A percentile compares a stretch with the other conserved stretches of the same genome.
Evolutionary conservation across 2,797 vertebrate genomes (phyloP).

Genomic region (Hipposideros larvatus): DNA sequence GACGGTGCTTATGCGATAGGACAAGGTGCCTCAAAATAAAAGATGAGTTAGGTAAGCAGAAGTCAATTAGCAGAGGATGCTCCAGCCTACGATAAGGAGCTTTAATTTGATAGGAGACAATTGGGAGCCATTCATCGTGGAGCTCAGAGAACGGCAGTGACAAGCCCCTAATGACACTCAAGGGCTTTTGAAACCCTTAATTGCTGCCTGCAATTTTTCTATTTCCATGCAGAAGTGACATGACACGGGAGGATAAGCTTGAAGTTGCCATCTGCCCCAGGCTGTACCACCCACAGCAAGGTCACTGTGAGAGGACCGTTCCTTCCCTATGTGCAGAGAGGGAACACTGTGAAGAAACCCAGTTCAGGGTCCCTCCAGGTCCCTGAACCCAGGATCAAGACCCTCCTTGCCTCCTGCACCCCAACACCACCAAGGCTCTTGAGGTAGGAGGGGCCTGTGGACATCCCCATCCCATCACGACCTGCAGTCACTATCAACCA

Average conservation of each 20-base stretch:
- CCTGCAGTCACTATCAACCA: too few relatives aligned
- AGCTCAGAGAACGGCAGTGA: conserved; percentile 50
- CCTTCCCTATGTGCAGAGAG: not conserved
- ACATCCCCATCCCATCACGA: accelerated
- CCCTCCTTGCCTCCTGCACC: not conserved
- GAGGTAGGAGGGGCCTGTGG: not conserved
- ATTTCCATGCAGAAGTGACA: conserved; percentile 21
- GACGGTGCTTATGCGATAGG: not conserved
- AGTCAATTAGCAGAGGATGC: conserved; percentile 64
- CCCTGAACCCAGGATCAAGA: not conserved
- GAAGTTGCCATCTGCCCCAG: not conserved
- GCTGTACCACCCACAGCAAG: not conserved
- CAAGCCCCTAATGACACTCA: conserved; percentile 53
- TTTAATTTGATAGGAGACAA: conserved; percentile 73
- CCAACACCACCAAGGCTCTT: not conserved
- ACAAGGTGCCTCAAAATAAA: conserved; percentile 57
- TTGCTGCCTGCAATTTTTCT: conserved; percentile 65
- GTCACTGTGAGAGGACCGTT: not conserved
- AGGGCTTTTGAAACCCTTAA: conserved; percentile 73
- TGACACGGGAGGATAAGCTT: not conserved
- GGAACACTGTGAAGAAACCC: not conserved
- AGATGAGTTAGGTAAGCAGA: conserved; percentile 65
- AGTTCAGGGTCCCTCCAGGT: not conserved
- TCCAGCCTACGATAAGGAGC: conserved; percentile 66
- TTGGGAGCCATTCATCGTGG: conserved; percentile 70